These are phyloP conservation scores for Macrosoma leucophasiata DNA, from an alignment of 2,888 invertebrate species.

Conservation along the genomic window DNA sequence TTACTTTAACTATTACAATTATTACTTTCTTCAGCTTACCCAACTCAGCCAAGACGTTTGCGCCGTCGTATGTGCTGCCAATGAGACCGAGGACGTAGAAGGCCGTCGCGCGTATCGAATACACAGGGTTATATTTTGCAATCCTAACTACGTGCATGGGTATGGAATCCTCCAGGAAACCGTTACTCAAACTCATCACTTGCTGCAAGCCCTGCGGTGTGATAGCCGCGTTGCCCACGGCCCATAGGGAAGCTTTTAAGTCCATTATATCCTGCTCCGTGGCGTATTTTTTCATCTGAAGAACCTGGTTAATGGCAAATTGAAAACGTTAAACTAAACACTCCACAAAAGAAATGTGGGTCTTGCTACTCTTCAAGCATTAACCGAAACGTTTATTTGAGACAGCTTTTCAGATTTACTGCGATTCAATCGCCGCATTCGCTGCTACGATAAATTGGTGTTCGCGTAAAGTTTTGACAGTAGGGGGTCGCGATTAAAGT, in stretches of 20 bases:
- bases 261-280: constrained; percentile 83
- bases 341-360: too few relatives aligned
- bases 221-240: constrained; percentile 87
- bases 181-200: constrained; percentile 73
- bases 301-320: too few relatives aligned
- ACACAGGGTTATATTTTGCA: constrained; percentile 87
- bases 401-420: too few relatives aligned
- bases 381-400: too few relatives aligned
- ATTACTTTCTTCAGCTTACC: constrained; percentile 46
- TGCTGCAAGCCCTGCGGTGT: constrained; percentile 85
- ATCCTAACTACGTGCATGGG: constrained; percentile 75
- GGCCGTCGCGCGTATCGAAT: constrained; percentile 92
- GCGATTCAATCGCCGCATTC: too few relatives aligned
- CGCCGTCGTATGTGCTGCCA: constrained; percentile 88
- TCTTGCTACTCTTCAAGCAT: too few relatives aligned
- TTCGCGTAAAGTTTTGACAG: too few relatives aligned
- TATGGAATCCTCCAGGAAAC: constrained; percentile 54
- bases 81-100: constrained; percentile 92
- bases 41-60: constrained; percentile 83
- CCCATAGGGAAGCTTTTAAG: constrained; percentile 93
- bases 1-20: not conserved
- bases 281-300: constrained; percentile 72
- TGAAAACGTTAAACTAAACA: too few relatives aligned
- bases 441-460: too few relatives aligned
- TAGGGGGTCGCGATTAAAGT: too few relatives aligned